These are phyloP conservation scores for Oryzias dopingdopingensis DNA, from an alignment of 2,797 vertebrate genomes.

Conservation along the genomic window DNA sequence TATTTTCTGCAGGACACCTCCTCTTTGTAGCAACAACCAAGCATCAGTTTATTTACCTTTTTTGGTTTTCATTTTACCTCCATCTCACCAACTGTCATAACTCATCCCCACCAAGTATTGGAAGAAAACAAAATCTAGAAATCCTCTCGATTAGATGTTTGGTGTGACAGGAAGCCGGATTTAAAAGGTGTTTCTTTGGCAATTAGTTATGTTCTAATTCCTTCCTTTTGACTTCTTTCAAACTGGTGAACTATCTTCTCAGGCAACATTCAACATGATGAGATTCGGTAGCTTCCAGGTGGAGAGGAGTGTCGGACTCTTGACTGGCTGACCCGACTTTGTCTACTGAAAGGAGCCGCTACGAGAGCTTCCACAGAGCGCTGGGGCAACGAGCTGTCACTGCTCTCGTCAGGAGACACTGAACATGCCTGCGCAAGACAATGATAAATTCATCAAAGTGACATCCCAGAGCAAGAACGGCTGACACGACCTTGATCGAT, in stretches of 20 bases:
- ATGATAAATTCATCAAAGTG: conserved; percentile 69
- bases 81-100: too few relatives aligned
- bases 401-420: conserved; percentile 40
- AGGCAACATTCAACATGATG: not conserved
- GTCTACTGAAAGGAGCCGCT: conserved; percentile 31
- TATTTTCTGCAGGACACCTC: too few relatives aligned
- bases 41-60: too few relatives aligned
- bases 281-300: conserved; percentile 35
- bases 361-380: conserved; percentile 43
- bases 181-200: not conserved
- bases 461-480: conserved; percentile 48
- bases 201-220: not conserved
- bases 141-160: too few relatives aligned
- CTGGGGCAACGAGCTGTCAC: conserved; percentile 47
- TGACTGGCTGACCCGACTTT: conserved; percentile 47
- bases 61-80: too few relatives aligned
- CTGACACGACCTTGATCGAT: conserved; percentile 75
- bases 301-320: conserved; percentile 12
- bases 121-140: too few relatives aligned
- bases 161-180: too few relatives aligned
- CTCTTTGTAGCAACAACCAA: too few relatives aligned
- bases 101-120: too few relatives aligned
- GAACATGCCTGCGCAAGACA: conserved; percentile 39
- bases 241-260: not conserved
- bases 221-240: not conserved